phyloP scores from a whole-genome alignment of 2,797 vertebrate genomes.

The Cyclopterus lumpus region DNA sequence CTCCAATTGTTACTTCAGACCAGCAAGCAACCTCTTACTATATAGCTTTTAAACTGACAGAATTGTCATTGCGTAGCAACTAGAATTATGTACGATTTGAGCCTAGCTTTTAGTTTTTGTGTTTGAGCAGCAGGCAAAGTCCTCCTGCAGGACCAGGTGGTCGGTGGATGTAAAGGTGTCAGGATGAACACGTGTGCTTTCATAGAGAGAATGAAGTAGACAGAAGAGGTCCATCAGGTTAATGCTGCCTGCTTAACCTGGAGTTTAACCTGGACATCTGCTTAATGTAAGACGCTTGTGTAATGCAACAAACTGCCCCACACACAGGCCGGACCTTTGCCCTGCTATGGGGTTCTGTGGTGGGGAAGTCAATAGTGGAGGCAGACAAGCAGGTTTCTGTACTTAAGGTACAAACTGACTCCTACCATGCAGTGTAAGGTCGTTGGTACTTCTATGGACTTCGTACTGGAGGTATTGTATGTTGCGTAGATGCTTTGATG shows the following conservation, averaged over 20 bases:
- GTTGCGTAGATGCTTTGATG: background rate
- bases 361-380: constrained; percentile 39
- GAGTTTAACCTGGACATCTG: constrained; percentile 68
- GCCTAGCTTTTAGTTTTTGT: background rate
- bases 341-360: constrained; percentile 37
- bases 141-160: background rate
- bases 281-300: constrained; percentile 66
- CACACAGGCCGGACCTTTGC: constrained; percentile 42
- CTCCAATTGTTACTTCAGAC: background rate
- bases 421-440: background rate
- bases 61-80: constrained; percentile 18
- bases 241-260: constrained; percentile 69
- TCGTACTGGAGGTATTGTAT: background rate
- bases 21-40: background rate
- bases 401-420: background rate
- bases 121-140: background rate
- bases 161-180: background rate
- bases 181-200: background rate
- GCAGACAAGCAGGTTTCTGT: constrained; percentile 13
- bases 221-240: constrained; percentile 27
- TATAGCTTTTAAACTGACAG: too few species aligned
- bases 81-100: background rate
- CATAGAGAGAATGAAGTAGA: background rate
- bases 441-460: too few species aligned
- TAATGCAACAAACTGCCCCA: constrained; percentile 22